Evolutionary conservation across 2,797 vertebrate species (phyloP).

Genomic region (Poecilia wingei): DNA sequence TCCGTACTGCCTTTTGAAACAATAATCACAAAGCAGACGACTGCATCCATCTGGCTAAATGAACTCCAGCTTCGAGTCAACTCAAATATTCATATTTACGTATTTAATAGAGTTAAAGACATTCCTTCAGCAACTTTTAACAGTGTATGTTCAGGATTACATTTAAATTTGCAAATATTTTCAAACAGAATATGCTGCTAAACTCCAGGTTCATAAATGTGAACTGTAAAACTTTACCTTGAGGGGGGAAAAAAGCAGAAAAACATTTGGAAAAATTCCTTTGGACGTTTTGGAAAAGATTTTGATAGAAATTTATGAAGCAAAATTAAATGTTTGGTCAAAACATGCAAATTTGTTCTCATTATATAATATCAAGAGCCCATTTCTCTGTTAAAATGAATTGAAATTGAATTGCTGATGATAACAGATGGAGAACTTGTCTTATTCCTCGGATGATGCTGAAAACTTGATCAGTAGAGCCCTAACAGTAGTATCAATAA

Average conservation of each 20-base stretch:
- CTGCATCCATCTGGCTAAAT: not conserved
- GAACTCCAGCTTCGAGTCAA: not conserved
- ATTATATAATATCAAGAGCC: too few relatives aligned
- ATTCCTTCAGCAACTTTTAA: not conserved
- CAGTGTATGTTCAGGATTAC: not conserved
- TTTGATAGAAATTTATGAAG: not conserved
- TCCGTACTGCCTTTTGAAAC: not conserved
- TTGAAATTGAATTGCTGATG: not conserved
- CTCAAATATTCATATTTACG: not conserved
- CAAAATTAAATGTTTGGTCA: too few relatives aligned
- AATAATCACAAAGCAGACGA: not conserved
- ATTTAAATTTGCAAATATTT: not conserved
- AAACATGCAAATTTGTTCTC: too few relatives aligned
- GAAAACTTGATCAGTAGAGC: not conserved
- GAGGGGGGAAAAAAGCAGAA: too few relatives aligned
- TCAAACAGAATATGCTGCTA: not conserved
- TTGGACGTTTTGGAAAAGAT: too few relatives aligned
- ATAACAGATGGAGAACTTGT: not conserved
- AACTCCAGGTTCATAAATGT: too few relatives aligned
- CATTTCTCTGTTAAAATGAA: not conserved
- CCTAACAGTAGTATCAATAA: not conserved
- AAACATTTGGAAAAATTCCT: not conserved
- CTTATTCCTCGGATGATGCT: not conserved
- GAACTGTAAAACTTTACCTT: too few relatives aligned
- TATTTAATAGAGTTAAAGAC: not conserved